Evolutionary conservation across 2,113 vertebrate genomes (phyloP).

Genomic region (Heterotilapia buettikoferi): DNA sequence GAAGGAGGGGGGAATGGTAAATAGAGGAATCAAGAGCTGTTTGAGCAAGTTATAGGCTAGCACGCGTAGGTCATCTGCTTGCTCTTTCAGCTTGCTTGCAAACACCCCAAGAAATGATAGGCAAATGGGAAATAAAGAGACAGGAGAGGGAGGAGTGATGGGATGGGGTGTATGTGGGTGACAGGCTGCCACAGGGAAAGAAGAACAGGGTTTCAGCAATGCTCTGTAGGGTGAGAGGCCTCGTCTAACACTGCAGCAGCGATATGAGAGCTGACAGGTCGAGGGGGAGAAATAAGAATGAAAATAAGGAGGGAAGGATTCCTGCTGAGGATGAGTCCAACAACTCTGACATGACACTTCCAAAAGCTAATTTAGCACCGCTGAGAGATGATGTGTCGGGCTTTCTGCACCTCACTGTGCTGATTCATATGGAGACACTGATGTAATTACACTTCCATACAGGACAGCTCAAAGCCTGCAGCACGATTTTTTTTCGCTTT

Average conservation of each 20-base stretch:
- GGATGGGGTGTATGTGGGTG: constrained; percentile 27
- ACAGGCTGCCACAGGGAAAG: constrained; percentile 38
- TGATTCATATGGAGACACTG: constrained; percentile 14
- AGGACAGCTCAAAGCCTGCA: background rate
- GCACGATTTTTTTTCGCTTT: background rate
- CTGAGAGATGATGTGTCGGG: constrained; percentile 47
- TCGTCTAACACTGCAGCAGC: constrained; percentile 45
- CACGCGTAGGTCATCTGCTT: constrained; percentile 16
- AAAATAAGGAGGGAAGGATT: background rate
- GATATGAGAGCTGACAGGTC: constrained; percentile 67
- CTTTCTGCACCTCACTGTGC: constrained; percentile 24
- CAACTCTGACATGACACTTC: constrained; percentile 61
- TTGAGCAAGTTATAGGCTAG: background rate
- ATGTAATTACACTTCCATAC: constrained; percentile 40
- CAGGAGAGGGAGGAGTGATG: constrained; percentile 12
- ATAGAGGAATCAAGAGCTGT: background rate
- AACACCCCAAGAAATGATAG: constrained; percentile 1
- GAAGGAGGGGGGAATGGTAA: background rate
- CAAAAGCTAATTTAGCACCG: constrained; percentile 68
- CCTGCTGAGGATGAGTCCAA: constrained; percentile 50
- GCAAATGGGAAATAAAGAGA: constrained; percentile 25
- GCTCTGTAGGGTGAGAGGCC: constrained; percentile 37
- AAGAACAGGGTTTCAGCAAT: background rate
- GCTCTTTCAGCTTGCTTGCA: constrained; percentile 13
- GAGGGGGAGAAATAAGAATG: background rate